A percentile compares a stretch with the other conserved stretches of the same genome.
These are phyloP conservation scores for Sebastes melanostomus DNA, from an alignment of 2,797 vertebrate species.

Conservation along the genomic window DNA sequence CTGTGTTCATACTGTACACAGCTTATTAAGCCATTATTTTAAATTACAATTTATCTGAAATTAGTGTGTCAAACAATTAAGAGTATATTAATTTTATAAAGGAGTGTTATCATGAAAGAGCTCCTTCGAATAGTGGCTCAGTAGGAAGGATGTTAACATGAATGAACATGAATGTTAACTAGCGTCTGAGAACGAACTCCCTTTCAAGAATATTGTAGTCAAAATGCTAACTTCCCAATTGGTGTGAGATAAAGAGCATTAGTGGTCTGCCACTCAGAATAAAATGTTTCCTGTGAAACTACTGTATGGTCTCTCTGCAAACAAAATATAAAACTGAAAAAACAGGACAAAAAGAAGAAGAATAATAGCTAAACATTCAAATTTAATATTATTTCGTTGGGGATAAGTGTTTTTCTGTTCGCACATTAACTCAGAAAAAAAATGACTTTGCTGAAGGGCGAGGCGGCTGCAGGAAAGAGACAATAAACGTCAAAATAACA, in stretches of 20 bases:
- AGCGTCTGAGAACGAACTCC: not conserved
- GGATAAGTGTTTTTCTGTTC: not conserved
- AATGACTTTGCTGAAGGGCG: not conserved
- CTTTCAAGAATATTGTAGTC: not conserved
- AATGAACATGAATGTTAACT: not conserved
- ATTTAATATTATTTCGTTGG: not conserved
- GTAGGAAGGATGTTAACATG: not conserved
- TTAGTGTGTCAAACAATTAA: not conserved
- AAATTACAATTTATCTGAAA: not conserved
- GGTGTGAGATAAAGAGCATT: not conserved
- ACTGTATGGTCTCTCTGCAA: not conserved
- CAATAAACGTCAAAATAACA: conserved; percentile 20
- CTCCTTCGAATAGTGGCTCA: not conserved
- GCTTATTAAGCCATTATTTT: not conserved
- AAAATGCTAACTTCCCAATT: not conserved
- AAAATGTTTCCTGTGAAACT: not conserved
- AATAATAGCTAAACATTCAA: not conserved
- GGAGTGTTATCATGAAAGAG: not conserved
- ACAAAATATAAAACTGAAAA: not conserved
- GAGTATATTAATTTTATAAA: not conserved
- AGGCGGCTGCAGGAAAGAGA: conserved; percentile 5
- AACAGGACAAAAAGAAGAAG: not conserved
- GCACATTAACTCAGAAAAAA: not conserved
- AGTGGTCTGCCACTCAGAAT: not conserved
- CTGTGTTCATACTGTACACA: not conserved